Base-by-base conservation (phyloP, 2,797 vertebrate genomes). In the Simalia tracyae region DNA sequence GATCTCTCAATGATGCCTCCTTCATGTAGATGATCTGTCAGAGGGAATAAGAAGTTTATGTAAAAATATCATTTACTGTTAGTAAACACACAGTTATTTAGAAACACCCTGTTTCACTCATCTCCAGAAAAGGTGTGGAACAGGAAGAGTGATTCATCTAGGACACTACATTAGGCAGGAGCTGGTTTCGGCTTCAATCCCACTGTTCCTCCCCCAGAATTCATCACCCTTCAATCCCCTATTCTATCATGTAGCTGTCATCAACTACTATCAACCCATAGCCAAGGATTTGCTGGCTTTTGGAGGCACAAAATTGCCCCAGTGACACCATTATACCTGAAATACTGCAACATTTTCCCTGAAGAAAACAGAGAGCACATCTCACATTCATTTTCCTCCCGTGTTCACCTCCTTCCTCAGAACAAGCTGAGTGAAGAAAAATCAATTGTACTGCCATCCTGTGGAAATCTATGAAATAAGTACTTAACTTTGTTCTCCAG, bases 61-160 rank as follows among this genome's bases (percentile, higher is more conserved):
- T 1, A 2, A 87, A 91, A 84, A 17, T 86, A 61, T 0, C 89
- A 1, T 19, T 76, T n/a, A 59, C 56, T 11, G 3, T 54, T 3
- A 1, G 54, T 0, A 64, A 12, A 9, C 0, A 1, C 26, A 28
- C 9, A 15, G 1, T 57, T 24, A 19, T 22, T 15, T 46, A 64
- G 11, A 88, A 86, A 31, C 68, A 84, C 92, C 86, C 92, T 92
- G 85, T 90, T 88, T 92, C 89, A 88, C 89, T 90, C 89, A 92
- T 50, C 89, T 76, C 68, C 50, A 84, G 60, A 72, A 90, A 90
- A 93, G 92, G 86, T 91, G 87, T 91, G 87, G 90, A 61, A 2
- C 72, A 56, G 87, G 76, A 92, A 2, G 19, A 76, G 50, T 19
- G 91, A 28, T 54, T 42, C 46, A 3, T 0, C 22, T 0, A 5